These are phyloP conservation scores for Lerema accius DNA, from an alignment of 1,140 invertebrate genomes.

Conservation along the genomic window DNA sequence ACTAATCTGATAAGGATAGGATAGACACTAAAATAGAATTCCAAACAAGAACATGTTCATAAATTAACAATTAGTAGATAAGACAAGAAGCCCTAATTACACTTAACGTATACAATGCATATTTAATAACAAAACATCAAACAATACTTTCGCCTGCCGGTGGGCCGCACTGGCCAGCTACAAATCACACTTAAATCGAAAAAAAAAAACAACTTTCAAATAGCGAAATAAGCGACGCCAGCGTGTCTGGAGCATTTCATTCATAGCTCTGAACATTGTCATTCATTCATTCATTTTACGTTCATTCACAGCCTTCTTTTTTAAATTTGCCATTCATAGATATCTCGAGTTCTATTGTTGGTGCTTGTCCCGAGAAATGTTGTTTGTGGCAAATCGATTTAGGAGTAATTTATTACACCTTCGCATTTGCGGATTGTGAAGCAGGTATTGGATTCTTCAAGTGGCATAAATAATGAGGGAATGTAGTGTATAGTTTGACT, in stretches of 20 bases:
- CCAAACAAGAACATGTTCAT: no score
- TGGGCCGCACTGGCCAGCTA: slow-evolving; percentile 4
- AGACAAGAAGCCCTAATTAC: no score
- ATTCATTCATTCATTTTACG: slow-evolving; percentile 30
- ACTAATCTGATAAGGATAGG: no score
- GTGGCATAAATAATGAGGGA: slow-evolving; percentile 32
- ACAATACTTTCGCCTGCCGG: slow-evolving; percentile 27
- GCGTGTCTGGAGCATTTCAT: slow-evolving; percentile 29
- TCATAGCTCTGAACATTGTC: slow-evolving; percentile 23
- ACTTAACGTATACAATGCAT: background rate
- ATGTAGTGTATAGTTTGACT: slow-evolving; percentile 13
- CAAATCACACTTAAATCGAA: slow-evolving; percentile 2
- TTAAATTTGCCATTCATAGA: slow-evolving; percentile 14
- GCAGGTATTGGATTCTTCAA: slow-evolving; percentile 20
- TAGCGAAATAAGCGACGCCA: slow-evolving; percentile 29
- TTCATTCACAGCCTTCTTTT: slow-evolving; percentile 25
- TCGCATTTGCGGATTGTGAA: slow-evolving; percentile 5
- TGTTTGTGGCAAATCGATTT: slow-evolving; percentile 34
- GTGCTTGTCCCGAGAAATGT: slow-evolving; percentile 10
- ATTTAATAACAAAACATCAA: slow-evolving; percentile 24
- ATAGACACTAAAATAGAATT: no score
- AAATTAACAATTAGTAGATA: no score
- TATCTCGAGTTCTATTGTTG: slow-evolving; percentile 11
- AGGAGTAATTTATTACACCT: slow-evolving; percentile 30
- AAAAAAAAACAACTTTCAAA: slow-evolving; percentile 26